Base-by-base conservation (phyloP, 1,140 invertebrate genomes). In the Limonius californicus region DNA sequence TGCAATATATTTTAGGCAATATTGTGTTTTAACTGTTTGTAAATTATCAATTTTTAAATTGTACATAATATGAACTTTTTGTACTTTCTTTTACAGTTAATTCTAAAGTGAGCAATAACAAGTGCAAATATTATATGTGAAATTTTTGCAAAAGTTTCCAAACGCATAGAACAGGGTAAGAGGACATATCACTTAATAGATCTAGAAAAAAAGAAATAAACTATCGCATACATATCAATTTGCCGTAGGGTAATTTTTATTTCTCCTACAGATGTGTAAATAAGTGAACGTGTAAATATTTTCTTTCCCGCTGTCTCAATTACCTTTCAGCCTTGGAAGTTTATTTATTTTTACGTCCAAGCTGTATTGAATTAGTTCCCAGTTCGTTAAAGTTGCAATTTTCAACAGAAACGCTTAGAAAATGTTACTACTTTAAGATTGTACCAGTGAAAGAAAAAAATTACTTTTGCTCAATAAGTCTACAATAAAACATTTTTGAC, bases 1-100 rank as follows among this genome's bases (percentile, higher is more conserved):
- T 61, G 59, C 59, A 61, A 61, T 61, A 50, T 61, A 61, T 43
- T 61, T 61, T 61, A 61, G 59, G 59, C 59, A 61, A 61, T 61
- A 61, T 55, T 61, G 20, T 50, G 45, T 50, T 50, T 50, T 18
- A 45, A 15, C 8, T 50, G 45, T 50, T 50, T 50, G 45, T 50
- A 50, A 18, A 50, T 50, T 6, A 12, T 16, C 16, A 9, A 50
- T 50, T 19, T 50, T 50, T 50, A 50, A 18, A 19, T 15, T 50
- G 45, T 50, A 50, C 3, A 45, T 45, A 45, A 50, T 18, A 50
- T 19, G 45, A 12, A 39, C 8, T 6, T 50, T 50, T 50, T 50
- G 7, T 50, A 50, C 45, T 50, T 50, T 50, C 15, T 19, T 50
- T 50, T 50, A 50, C 45, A 50, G 45, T 50, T 50, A 18, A 19